Conservation (phyloP, 2,113 vertebrate species). For the Micronycteris hirsuta region DNA sequence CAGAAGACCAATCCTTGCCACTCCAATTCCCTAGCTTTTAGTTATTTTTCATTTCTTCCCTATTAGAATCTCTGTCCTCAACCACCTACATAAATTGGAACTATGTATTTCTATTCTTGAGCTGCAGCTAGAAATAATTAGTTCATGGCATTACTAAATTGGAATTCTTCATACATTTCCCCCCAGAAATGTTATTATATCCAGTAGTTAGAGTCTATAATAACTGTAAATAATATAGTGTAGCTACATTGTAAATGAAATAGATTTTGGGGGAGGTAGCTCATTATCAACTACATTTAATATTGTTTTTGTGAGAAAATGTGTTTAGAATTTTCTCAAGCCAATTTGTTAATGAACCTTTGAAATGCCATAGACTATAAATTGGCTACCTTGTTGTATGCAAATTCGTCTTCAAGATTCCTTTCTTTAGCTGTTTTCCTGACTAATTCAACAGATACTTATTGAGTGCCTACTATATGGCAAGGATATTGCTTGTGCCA, state of each 20-base stretch:
- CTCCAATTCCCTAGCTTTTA: background rate
- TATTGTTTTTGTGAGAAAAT: slow-evolving; percentile 13
- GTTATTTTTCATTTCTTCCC: background rate
- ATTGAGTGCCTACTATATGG: background rate
- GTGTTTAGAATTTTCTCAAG: background rate
- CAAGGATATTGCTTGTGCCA: background rate
- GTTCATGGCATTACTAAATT: background rate
- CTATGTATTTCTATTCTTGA: background rate
- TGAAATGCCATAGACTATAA: background rate
- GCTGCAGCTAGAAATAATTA: slow-evolving; percentile 19
- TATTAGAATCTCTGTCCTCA: slow-evolving; percentile 11
- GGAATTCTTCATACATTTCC: background rate
- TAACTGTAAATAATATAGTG: slow-evolving; percentile 1
- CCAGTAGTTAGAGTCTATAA: background rate
- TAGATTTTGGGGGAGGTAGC: background rate
- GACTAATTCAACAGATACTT: background rate
- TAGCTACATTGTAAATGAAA: background rate
- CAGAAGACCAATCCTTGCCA: background rate
- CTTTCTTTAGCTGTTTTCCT: slow-evolving; percentile 10
- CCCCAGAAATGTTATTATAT: slow-evolving; percentile 18
- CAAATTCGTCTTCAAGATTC: background rate
- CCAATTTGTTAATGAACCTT: slow-evolving; percentile 18
- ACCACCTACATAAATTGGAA: background rate
- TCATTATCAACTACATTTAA: background rate
- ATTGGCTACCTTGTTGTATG: background rate